Conservation (phyloP, 2,888 invertebrate species). For the Aphodius sticticus region DNA sequence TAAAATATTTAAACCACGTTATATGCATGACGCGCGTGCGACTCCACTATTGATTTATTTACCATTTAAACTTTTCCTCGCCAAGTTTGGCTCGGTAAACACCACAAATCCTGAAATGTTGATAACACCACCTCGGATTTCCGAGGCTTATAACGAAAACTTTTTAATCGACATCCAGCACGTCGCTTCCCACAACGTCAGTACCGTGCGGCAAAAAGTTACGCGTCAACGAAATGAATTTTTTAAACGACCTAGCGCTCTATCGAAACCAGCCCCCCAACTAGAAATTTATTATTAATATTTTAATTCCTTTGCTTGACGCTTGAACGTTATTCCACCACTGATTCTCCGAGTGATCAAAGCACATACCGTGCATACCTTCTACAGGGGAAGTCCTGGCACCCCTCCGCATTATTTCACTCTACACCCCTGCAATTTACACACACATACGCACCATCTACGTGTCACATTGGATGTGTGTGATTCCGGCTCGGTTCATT, state of each 20-base stretch:
- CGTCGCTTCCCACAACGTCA: background rate
- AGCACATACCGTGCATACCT: background rate
- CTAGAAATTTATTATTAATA: background rate
- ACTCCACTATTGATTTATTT: background rate
- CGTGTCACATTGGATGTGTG: slow-evolving; percentile 4
- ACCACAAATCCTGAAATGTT: background rate
- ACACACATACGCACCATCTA: background rate
- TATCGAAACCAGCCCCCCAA: background rate
- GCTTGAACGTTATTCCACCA: background rate
- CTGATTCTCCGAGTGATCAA: background rate
- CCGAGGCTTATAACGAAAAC: background rate
- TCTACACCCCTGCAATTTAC: background rate
- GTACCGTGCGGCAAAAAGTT: background rate
- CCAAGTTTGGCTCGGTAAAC: background rate
- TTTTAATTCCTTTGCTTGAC: background rate
- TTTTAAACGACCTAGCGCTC: background rate
- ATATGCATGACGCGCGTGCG: too few species aligned
- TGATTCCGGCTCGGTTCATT: background rate
- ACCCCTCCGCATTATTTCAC: background rate
- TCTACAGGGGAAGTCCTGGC: background rate
- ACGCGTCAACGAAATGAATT: background rate
- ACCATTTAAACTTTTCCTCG: background rate
- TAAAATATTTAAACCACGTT: too few species aligned
- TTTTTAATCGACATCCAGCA: background rate
- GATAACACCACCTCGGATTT: background rate